Percentiles rank a stretch among this genome's conserved stretches.
Conservation (phyloP, 2,797 vertebrate genomes). For the Limnodromus scolopaceus region DNA sequence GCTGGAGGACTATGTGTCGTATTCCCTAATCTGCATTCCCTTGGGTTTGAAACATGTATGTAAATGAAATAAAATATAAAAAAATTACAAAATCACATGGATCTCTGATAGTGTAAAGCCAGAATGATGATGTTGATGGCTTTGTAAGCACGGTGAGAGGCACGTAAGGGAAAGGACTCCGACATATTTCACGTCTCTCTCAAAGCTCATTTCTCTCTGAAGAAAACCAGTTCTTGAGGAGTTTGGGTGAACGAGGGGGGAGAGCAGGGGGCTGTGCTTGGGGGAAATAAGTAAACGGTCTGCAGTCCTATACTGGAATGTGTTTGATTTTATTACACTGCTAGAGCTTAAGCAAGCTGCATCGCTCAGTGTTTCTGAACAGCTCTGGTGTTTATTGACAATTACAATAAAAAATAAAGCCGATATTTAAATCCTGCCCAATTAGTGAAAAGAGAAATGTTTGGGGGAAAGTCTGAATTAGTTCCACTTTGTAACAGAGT, state of each 20-base stretch:
- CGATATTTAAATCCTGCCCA: conserved; percentile 51
- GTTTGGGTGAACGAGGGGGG: background rate
- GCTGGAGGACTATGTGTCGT: background rate
- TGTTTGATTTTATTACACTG: background rate
- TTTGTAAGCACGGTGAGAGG: background rate
- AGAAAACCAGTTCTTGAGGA: conserved; percentile 15
- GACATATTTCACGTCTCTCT: background rate
- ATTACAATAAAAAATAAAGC: conserved; percentile 63
- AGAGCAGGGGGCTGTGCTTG: background rate
- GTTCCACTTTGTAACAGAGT: conserved; percentile 63
- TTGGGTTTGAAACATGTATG: background rate
- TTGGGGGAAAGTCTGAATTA: conserved; percentile 70
- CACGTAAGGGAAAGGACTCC: background rate
- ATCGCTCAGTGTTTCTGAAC: conserved; percentile 68
- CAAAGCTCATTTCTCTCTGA: background rate
- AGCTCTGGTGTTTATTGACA: conserved; percentile 74
- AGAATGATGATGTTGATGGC: background rate
- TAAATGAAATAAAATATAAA: background rate
- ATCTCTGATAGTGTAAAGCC: background rate
- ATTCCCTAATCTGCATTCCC: background rate
- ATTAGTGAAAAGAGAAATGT: conserved; percentile 70
- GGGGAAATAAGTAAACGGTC: conserved; percentile 2
- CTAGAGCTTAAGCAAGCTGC: conserved; percentile 69
- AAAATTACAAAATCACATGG: background rate
- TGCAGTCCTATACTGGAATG: background rate